Evolutionary conservation across 2,113 vertebrate species (phyloP), one percentile per base, ranked within the genome.

Genomic region (Rhinoderma darwinii): DNA sequence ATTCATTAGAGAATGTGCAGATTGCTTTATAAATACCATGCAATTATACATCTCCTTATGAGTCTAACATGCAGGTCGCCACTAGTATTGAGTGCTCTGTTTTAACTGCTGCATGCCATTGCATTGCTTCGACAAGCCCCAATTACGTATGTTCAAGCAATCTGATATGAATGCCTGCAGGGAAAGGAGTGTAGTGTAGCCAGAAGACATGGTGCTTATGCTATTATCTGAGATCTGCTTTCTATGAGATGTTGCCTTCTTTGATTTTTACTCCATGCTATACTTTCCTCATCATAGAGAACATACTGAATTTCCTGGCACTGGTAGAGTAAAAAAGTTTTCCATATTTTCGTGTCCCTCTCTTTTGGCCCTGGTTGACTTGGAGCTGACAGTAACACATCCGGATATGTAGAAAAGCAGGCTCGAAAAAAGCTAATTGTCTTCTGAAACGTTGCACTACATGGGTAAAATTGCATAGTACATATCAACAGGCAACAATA

Each of bases 91-190:
- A 30, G 54, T 79, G 75, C 22, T 8, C n/a, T 56, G 50, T 59
- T 54, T 56, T 54, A 15, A 39, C 51, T 39, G 25, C 14, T 25
- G 22, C 51, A 80, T 80, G 51, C 76, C 50, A 25, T 20, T 11
- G 76, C 20, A 37, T 17, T 39, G 54, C 22, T 80, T 39, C 5
- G 25, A 41, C 51, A 80, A 61, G 77, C 18, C 41, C 51, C 22
- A 80, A 51, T 77, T 39, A 59, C n/a, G 20, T 35, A 20, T 79
- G 30, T 79, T 79, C 8, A 35, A 50, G 9, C 50, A 54, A 15
- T 56, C 27, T 79, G 47, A 56, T 79, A 79, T 79, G 32, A 11
- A 37, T 56, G 18, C 76, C 47, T 54, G 12, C 18, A 79, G 50
- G 47, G 47, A 5, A 50, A 10, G 50, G 27, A 37, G 17, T 56